A percentile compares a stretch with the other conserved stretches of the same genome.
Conservation (phyloP, 2,888 invertebrate species). For the Mesorhabditis spiculigera region DNA sequence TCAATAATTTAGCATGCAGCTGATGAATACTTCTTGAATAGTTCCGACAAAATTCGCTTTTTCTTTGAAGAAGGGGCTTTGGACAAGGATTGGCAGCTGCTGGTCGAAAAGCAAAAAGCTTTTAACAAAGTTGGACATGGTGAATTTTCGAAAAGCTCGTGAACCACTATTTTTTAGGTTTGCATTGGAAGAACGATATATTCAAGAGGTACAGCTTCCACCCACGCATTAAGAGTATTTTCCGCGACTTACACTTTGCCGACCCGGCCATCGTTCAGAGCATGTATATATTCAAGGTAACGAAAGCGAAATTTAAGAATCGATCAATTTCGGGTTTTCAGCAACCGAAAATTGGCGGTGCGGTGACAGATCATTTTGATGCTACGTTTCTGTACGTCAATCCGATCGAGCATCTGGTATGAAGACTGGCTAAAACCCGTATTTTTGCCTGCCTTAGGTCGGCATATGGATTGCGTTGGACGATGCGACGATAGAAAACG, state of each 20-base stretch:
- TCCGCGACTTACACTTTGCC: slow-evolving; percentile 71
- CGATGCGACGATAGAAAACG: slow-evolving; percentile 85
- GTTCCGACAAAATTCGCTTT: slow-evolving; percentile 83
- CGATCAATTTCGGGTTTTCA: slow-evolving; percentile 34
- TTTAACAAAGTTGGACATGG: slow-evolving; percentile 76
- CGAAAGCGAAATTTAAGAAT: slow-evolving; percentile 6
- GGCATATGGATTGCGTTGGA: slow-evolving; percentile 96
- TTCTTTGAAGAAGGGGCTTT: slow-evolving; percentile 85
- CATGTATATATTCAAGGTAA: slow-evolving; percentile 89
- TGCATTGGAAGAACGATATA: slow-evolving; percentile 76
- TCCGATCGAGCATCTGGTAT: slow-evolving; percentile 66
- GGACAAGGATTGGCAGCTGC: slow-evolving; percentile 67
- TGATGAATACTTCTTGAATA: slow-evolving; percentile 82
- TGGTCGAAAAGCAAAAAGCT: slow-evolving; percentile 60
- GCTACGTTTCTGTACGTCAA: slow-evolving; percentile 81
- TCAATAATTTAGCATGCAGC: slow-evolving; percentile 52
- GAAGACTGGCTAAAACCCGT: neutral
- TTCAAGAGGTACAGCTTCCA: slow-evolving; percentile 81
- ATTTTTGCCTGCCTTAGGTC: slow-evolving; percentile 62
- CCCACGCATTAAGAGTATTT: slow-evolving; percentile 72
- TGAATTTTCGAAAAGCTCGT: slow-evolving; percentile 17
- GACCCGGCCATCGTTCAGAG: slow-evolving; percentile 87
- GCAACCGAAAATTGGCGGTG: slow-evolving; percentile 83
- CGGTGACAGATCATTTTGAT: slow-evolving; percentile 69
- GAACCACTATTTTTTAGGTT: slow-evolving; percentile 48